Evolutionary conservation across 2,113 vertebrate genomes (phyloP).

Genomic region (Porphyrio hochstetteri): DNA sequence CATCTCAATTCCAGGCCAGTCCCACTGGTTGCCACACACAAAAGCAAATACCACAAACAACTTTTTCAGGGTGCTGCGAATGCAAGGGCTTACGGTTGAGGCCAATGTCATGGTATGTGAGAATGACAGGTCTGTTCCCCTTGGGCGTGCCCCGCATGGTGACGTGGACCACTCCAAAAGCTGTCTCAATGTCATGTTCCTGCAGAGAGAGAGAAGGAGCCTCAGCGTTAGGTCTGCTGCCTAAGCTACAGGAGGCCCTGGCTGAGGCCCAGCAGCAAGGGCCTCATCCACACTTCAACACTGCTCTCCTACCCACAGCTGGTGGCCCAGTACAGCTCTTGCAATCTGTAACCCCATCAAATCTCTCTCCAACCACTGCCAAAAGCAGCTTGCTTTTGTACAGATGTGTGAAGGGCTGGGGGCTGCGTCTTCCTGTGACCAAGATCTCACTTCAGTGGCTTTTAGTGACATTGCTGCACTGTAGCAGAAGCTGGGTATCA

Average conservation of each 20-base stretch:
- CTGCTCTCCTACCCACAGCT: not conserved
- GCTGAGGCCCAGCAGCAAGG: not conserved
- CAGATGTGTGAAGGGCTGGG: not conserved
- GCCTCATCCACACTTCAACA: not conserved
- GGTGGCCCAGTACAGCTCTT: not conserved
- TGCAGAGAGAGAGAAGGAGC: conserved; percentile 64
- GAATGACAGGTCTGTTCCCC: conserved; percentile 92
- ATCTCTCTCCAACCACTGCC: not conserved
- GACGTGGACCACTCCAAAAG: conserved; percentile 89
- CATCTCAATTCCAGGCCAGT: not conserved
- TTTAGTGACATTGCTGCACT: not conserved
- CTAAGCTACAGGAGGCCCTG: not conserved
- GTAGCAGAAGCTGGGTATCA: not conserved
- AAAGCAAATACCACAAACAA: not conserved
- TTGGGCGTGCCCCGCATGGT: conserved; percentile 90
- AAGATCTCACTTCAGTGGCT: not conserved
- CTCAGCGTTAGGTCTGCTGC: not conserved
- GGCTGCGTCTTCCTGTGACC: not conserved
- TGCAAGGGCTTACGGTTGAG: conserved; percentile 89
- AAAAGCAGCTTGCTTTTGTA: not conserved
- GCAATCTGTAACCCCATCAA: not conserved
- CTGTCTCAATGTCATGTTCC: conserved; percentile 95
- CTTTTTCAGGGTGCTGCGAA: not conserved
- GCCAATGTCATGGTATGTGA: conserved; percentile 96
- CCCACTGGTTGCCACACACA: not conserved